Evolutionary conservation across 2,113 vertebrate species (phyloP), one percentile per base, ranked within the genome.

Genomic region (Shinisaurus crocodilurus): DNA sequence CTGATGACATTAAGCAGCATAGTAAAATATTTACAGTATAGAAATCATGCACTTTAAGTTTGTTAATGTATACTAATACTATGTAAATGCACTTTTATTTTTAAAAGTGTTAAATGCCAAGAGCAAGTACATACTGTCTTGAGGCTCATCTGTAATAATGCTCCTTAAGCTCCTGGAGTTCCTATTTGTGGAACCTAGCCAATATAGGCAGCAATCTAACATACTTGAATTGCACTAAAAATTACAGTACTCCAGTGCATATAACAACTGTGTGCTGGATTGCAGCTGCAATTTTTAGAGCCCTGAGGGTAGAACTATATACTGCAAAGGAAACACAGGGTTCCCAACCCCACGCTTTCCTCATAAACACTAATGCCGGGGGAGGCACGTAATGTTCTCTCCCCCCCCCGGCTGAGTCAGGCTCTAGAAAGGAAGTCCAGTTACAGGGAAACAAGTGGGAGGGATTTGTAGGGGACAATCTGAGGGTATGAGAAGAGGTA

Each of bases 21-120:
- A 90, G 89, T 91, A 92, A 67, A 82, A 75, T 0, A 81, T 91
- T 32, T 7, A 87, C 69, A 84, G 9, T 72, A 77, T 91, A 93
- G 0, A 93, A 94, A 90, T 79, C 37, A 74, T 54, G 81, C 88
- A 93, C 79, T 92, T 94, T 93, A 93, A 91, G 50, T 15, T 13
- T 63, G 60, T 91, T 93, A 91, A 94, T 91, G 83, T 86, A 79
- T 75, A 18, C 83, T 79, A 77, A 83, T 81, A 91, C 37, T 72
- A 37, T 70, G 90, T 88, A n/a, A 92, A 20, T 72, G 80, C 75
- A 48, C 20, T 88, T 85, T 91, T 89, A 82, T 91, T 88, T 91
- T 85, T 88, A 91, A 65, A 88, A 57, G 74, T 60, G n/a, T 80
- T 85, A 80, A 67, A 88, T 70, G 50, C 48, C 34, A 72, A 90